Conservation (phyloP, 2,797 vertebrate species). For the Selene dorsalis region DNA sequence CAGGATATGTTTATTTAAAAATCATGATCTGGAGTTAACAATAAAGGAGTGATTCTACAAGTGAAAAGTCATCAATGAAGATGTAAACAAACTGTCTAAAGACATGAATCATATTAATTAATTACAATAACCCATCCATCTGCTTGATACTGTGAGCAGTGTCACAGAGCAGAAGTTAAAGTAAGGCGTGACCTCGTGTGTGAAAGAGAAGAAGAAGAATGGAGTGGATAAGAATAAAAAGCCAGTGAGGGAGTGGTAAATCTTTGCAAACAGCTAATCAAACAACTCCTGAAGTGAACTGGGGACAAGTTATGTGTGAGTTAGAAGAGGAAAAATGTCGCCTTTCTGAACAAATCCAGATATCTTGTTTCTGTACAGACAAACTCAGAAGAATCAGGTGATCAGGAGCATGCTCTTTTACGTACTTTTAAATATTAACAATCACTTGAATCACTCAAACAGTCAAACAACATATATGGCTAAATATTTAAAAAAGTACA, state of each 20-base stretch:
- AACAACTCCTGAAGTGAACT: not conserved
- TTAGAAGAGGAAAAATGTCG: not conserved
- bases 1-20: not conserved
- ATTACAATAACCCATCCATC: not conserved
- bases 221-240: not conserved
- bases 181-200: not conserved
- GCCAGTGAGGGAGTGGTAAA: not conserved
- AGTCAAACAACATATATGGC: not conserved
- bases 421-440: not conserved
- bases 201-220: not conserved
- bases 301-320: not conserved
- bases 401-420: not conserved
- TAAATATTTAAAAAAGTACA: too few species aligned
- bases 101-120: too few species aligned
- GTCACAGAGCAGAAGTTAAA: not conserved
- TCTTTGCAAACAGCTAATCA: not conserved
- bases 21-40: too few species aligned
- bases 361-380: not conserved
- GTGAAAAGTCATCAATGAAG: too few species aligned
- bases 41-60: too few species aligned
- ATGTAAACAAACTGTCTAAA: too few species aligned
- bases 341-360: not conserved
- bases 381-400: not conserved
- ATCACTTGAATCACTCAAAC: not conserved
- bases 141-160: not conserved